Base-by-base conservation (phyloP, 2,888 invertebrate species). In the Chrysolina haemoptera region DNA sequence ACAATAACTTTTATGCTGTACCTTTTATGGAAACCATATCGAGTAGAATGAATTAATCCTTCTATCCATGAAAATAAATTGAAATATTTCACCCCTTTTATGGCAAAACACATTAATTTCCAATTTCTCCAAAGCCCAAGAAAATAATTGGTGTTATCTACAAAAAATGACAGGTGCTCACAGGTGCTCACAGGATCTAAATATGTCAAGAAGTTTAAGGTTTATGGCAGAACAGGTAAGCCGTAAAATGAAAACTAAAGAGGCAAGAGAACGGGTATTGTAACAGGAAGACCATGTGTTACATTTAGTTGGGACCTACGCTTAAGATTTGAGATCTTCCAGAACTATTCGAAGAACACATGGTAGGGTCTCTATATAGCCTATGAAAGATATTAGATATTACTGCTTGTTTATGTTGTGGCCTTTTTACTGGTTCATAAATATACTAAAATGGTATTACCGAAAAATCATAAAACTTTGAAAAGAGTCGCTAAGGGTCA, bases 291-390 rank as follows among this genome's bases (percentile, higher is more conserved):
- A n/a, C 14, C 59, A 59, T 59, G 27, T 59, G 59, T 59, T 59
- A 4, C 8, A 35, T 16, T 59, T 35, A 35, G 35, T 59, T n/a
- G 59, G 35, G 35, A 35, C 35, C 59, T 35, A 59, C 9, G 59
- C 22, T 59, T n/a, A 59, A 59, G n/a, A 16, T 59, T 59, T n/a
- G 6, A 35, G n/a, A 14, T n/a, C 27, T 27, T 59, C 59, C 27
- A 59, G 59, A 59, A 14, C n/a, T 59, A 59, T 59, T 35, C 27
- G 27, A 35, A 35, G 59, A 59, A 59, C 59, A 27, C n/a, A 59
- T 59, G 59, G n/a, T 14, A 59, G n/a, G 35, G 27, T n/a, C 6
- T 35, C 2, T n/a, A 4, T 20, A 4, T 20, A n/a, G 35, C 27
- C 27, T 27, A 59, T 35, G 59, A 35, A 59, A 59, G 35, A 59